Evolutionary conservation across 1,140 invertebrate genomes (phyloP), one percentile per base, ranked within the genome.

Genomic region (Adelges cooleyi): DNA sequence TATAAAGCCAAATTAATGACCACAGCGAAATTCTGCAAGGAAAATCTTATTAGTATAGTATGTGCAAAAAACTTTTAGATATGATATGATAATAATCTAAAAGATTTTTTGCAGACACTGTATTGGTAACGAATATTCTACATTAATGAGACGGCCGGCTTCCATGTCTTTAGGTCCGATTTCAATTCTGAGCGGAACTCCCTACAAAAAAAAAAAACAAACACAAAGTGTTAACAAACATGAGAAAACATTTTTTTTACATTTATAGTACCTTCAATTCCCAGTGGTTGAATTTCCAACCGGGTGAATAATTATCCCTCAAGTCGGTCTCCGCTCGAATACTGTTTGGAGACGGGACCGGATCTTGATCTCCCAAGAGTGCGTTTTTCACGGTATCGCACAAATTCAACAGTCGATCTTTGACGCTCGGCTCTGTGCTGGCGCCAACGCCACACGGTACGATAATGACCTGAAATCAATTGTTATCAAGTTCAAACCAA

Each of bases 271-370:
- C 86, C 79, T 98, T 99, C 2, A 99, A 76, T 75, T 99, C 97
- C 96, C 97, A 99, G 74, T 99, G 94, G 76, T 99, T 99, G 74
- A 97, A 99, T 76, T 99, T 99, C 97, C 97, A 99, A 1, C 97
- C 97, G 4, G 96, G 94, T 38, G 95, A 96, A 73, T 96, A 95
- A 77, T 99, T 98, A 70, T 94, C 92, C 50, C 94, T 79, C 65
- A 87, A 86, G 78, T 99, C 97, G 2, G 83, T 84, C 67, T 84
- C 83, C 2, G 87, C 85, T 67, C 86, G 80, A 3, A 99, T 75
- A 0, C 81, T 84, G 18, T 4, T 15, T 1, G n/a, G 5, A 46
- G 42, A 29, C 11, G 11, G 11, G 5, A 33, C 29, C 5, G 5
- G 5, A 6, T 33, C 29, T 33, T 33, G 5, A 6, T 33, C 29